phyloP scores from a whole-genome alignment of 2,113 vertebrate species.

The Vombatus ursinus region DNA sequence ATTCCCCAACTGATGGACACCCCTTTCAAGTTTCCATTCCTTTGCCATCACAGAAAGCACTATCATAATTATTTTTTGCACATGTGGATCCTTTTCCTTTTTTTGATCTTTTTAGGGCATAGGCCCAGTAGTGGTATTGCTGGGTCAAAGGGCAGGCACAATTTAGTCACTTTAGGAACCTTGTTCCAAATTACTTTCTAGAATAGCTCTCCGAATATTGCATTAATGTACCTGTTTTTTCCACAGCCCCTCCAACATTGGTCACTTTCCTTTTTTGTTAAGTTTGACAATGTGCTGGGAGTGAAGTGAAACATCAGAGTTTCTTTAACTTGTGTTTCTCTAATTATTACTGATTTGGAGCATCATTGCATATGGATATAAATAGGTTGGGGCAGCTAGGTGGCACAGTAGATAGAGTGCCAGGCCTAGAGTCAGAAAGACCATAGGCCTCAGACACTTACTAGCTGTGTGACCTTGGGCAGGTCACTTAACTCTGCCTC shows the following conservation, averaged over 20 bases:
- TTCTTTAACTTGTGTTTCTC: background rate
- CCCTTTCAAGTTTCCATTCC: background rate
- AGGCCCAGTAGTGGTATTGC: background rate
- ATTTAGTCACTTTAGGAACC: background rate
- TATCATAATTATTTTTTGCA: background rate
- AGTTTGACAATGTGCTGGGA: background rate
- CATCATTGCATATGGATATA: background rate
- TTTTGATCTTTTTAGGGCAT: background rate
- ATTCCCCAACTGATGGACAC: background rate
- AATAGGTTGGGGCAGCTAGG: background rate
- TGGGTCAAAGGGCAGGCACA: background rate
- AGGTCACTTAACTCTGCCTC: too few relatives aligned
- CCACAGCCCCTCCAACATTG: background rate
- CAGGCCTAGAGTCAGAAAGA: background rate
- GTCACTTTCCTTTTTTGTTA: background rate
- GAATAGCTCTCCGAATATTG: background rate
- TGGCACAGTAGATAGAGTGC: background rate
- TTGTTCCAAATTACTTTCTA: background rate
- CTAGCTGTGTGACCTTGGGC: background rate
- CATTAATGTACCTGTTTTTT: background rate
- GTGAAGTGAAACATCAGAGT: background rate
- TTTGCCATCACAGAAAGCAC: background rate
- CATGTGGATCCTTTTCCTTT: background rate
- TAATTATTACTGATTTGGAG: background rate
- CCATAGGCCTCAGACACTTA: too few relatives aligned